Base-by-base conservation (phyloP, 2,113 vertebrate genomes). In the Istiophorus platypterus region DNA sequence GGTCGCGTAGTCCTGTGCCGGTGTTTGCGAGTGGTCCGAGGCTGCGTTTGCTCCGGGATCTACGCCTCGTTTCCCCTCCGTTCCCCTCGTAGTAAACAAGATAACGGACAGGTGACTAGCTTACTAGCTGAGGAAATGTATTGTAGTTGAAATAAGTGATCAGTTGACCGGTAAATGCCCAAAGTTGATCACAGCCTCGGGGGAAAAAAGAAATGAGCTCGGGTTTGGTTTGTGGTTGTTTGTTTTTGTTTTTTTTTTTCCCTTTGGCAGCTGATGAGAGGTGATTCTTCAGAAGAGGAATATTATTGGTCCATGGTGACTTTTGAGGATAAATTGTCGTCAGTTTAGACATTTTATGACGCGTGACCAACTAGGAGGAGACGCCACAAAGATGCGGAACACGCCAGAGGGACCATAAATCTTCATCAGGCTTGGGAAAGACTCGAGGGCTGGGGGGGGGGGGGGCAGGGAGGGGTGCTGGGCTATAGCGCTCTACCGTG, bases 341-440 rank as follows among this genome's bases (percentile, higher is more conserved):
- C 26, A 15, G 1, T 67, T 65, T 20, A 65, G 58, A 51, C 51
- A 37, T 69, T 39, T 49, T 18, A 42, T 76, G 34, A 31, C 41
- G 20, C 14, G 15, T 37, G 6, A 29, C 24, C 0, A n/a, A 31
- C 29, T 17, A 17, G 14, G 51, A 56, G n/a, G 34, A 76, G 24
- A 49, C 51, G 59, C 52, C 1, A n/a, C n/a, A n/a, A n/a, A n/a
- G 9, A 52, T 76, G 66, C 58, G 26, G 67, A 51, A 18, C 58
- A 18, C 52, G 18, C 9, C 10, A 47, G 39, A 39, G 9, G 15
- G 24, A 78, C 41, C 15, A 2, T 67, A 5, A 42, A 51, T 41
- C 20, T 56, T 37, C 6, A 2, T 45, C 15, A 17, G 51, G 42
- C 9, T 8, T 69, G 54, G 70, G 70, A 81, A 52, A 8, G 27